Conservation (phyloP, 1,140 invertebrate genomes). For the Trichonephila clavata region DNA sequence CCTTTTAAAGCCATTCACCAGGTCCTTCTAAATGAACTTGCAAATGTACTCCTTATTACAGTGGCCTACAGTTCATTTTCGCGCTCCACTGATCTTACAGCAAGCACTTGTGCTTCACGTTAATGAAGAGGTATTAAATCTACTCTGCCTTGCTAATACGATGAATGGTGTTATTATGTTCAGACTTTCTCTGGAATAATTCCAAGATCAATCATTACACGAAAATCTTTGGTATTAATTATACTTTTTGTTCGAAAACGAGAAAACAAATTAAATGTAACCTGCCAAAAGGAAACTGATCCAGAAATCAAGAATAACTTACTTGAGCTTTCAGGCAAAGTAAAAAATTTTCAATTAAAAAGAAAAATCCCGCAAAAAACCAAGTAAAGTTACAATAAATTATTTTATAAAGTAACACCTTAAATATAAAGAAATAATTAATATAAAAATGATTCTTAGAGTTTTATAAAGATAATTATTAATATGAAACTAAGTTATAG, state of each 20-base stretch:
- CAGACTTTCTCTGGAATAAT: not conserved
- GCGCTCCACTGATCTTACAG: constrained; percentile 27
- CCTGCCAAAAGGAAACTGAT: not conserved
- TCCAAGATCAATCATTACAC: not conserved
- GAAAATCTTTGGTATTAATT: not conserved
- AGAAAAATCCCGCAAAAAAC: too few relatives aligned
- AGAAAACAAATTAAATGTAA: not conserved
- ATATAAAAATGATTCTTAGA: too few relatives aligned
- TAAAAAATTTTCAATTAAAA: too few relatives aligned
- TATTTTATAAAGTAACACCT: too few relatives aligned
- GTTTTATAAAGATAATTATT: too few relatives aligned
- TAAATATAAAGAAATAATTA: too few relatives aligned
- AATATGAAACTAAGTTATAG: too few relatives aligned
- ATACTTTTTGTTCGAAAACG: not conserved
- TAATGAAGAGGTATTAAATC: constrained; percentile 49
- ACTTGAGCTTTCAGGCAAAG: too few relatives aligned
- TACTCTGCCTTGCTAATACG: constrained; percentile 28
- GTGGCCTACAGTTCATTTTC: not conserved
- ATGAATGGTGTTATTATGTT: not conserved
- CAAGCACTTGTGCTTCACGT: not conserved
- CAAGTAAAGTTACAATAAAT: too few relatives aligned
- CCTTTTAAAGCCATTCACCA: not conserved
- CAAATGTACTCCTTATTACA: not conserved
- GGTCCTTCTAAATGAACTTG: not conserved
- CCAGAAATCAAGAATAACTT: too few relatives aligned